Evolutionary conservation across 2,888 invertebrate genomes (phyloP).

Genomic region (Noctuana brunneofusca): DNA sequence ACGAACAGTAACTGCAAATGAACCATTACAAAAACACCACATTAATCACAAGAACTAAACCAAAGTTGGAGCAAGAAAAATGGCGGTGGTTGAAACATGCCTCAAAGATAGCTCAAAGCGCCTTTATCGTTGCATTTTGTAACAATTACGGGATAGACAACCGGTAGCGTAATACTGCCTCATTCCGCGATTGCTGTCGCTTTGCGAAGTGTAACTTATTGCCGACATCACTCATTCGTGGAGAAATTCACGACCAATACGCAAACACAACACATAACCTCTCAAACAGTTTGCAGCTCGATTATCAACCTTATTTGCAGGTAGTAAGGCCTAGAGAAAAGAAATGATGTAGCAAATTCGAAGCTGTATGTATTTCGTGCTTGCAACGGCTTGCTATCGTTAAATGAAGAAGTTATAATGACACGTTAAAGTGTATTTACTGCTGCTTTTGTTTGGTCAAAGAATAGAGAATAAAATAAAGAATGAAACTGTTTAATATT

Average conservation of each 20-base stretch:
- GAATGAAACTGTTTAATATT: no score
- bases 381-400: constrained; percentile 25
- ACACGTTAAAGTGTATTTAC: constrained; percentile 29
- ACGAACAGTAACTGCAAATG: not conserved
- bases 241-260: constrained; percentile 43
- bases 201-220: constrained; percentile 61
- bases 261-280: not conserved
- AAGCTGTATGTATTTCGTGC: constrained; percentile 27
- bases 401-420: constrained; percentile 34
- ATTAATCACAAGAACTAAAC: constrained; percentile 11
- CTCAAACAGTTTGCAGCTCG: constrained; percentile 44
- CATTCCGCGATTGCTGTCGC: constrained; percentile 52
- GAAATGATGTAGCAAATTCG: not conserved
- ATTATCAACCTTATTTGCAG: constrained; percentile 34
- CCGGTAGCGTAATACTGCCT: constrained; percentile 61
- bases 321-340: not conserved
- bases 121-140: constrained; percentile 36
- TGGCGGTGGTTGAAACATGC: constrained; percentile 23
- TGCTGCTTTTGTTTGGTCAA: constrained; percentile 13
- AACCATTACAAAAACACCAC: not conserved
- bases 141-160: constrained; percentile 40
- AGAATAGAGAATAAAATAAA: no score
- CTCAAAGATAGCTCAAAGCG: constrained; percentile 32
- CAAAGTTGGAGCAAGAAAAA: constrained; percentile 17
- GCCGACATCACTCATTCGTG: constrained; percentile 58